Percentiles rank a stretch among this genome's conserved stretches.
phyloP scores from a whole-genome alignment of 2,888 invertebrate genomes.

The Horisme vitalbata region DNA sequence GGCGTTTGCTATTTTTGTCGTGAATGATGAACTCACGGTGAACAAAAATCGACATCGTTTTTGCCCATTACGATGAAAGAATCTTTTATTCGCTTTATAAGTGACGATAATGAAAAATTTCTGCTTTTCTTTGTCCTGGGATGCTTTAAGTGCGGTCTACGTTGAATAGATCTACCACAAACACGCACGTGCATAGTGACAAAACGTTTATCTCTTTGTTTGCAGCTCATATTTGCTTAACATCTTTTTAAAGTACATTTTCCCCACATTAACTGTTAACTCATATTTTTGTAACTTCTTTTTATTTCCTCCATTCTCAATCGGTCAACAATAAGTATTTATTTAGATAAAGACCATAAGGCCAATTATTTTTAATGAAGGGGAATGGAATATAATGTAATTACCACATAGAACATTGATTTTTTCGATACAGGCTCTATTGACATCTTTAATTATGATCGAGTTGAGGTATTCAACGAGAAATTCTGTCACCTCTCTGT shows the following conservation, averaged over 20 bases:
- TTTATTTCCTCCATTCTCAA: too few species aligned
- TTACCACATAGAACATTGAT: not conserved
- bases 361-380: too few species aligned
- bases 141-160: constrained; percentile 38
- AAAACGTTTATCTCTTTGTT: constrained; percentile 61
- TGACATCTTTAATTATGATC: constrained; percentile 46
- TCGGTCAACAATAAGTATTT: too few species aligned
- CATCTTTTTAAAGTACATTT: constrained; percentile 44
- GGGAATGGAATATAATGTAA: too few species aligned
- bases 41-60: constrained; percentile 41
- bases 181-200: constrained; percentile 65
- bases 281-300: too few species aligned
- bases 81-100: constrained; percentile 37
- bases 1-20: constrained; percentile 51
- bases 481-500: constrained; percentile 45
- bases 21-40: constrained; percentile 35
- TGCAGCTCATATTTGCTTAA: constrained; percentile 50
- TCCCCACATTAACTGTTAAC: constrained; percentile 10
- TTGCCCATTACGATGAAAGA: constrained; percentile 36
- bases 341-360: too few species aligned
- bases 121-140: constrained; percentile 26
- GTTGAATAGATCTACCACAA: constrained; percentile 45
- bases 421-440: constrained; percentile 27
- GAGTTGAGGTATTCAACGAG: constrained; percentile 38
- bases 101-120: constrained; percentile 25